phyloP scores from a whole-genome alignment of 2,888 invertebrate genomes.

The Cacoxenus indagator region DNA sequence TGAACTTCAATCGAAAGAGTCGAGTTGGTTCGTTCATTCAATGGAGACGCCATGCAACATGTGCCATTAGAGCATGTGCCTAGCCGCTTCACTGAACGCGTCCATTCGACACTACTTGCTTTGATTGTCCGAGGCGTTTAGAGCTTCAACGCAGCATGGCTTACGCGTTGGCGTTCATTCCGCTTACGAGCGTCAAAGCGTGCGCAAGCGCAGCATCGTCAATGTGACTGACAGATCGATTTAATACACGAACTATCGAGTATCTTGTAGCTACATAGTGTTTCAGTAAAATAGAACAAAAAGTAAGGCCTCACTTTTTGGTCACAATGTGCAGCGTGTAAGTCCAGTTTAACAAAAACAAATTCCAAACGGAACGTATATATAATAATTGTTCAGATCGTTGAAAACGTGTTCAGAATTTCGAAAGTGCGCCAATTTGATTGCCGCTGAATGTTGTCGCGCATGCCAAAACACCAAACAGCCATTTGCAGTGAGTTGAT shows the following conservation, averaged over 20 bases:
- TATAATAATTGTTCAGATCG: too few species aligned
- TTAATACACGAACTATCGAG: too few species aligned
- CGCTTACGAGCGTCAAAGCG: conserved; percentile 44
- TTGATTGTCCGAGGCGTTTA: conserved; percentile 7
- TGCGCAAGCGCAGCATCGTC: conserved; percentile 51
- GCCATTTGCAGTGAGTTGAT: conserved; percentile 16
- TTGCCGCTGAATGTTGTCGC: conserved; percentile 21
- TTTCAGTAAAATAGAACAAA: too few species aligned
- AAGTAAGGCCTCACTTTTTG: too few species aligned
- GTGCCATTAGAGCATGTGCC: background rate
- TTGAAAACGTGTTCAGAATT: conserved; percentile 55
- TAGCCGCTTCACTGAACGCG: too few species aligned
- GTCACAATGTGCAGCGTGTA: too few species aligned
- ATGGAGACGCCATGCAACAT: background rate
- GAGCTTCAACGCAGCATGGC: conserved; percentile 46
- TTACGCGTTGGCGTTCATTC: conserved; percentile 45
- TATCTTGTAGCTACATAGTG: too few species aligned
- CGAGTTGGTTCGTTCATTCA: too few species aligned
- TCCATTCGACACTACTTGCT: too few species aligned
- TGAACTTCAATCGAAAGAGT: too few species aligned
- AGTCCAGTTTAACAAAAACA: too few species aligned
- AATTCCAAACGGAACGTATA: too few species aligned
- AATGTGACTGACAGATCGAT: conserved; percentile 19
- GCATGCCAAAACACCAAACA: background rate
- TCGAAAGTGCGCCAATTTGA: conserved; percentile 33